Percentiles rank a stretch among this genome's conserved stretches.
These are phyloP conservation scores for Philhelius pedissequus DNA, from an alignment of 2,888 invertebrate genomes.

Conservation along the genomic window DNA sequence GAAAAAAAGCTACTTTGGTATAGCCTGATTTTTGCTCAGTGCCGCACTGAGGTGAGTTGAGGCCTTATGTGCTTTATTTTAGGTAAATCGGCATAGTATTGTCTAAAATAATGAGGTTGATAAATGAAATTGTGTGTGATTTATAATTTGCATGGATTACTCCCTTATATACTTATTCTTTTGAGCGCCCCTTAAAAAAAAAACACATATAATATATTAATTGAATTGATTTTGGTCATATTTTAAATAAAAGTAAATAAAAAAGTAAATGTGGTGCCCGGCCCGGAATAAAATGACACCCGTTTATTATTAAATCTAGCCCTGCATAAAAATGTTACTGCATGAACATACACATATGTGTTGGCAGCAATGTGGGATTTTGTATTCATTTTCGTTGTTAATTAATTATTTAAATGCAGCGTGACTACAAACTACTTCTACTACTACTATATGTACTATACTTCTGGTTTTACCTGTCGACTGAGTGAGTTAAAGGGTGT, in stretches of 20 bases:
- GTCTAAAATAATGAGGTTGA: background rate
- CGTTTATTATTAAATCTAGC: background rate
- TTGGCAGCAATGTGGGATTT: slow-evolving; percentile 31
- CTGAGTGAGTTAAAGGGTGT: slow-evolving; percentile 35
- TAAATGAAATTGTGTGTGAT: background rate
- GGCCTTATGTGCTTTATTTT: no score
- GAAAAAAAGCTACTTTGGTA: slow-evolving; percentile 17
- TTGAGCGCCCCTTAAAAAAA: no score
- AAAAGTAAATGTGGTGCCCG: no score
- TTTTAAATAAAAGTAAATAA: no score
- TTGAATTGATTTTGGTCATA: no score
- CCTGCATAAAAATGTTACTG: background rate
- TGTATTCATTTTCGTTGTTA: slow-evolving; percentile 57
- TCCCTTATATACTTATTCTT: no score
- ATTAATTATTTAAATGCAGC: slow-evolving; percentile 61
- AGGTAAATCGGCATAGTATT: no score
- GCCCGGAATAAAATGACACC: background rate
- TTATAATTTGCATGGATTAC: no score
- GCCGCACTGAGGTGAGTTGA: background rate
- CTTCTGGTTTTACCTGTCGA: background rate
- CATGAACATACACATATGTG: slow-evolving; percentile 5
- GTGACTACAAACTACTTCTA: slow-evolving; percentile 22
- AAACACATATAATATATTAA: no score
- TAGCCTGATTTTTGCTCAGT: background rate
- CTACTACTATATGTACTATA: background rate